Conservation (phyloP, 2,113 vertebrate species). For the Apteryx owenii region DNA sequence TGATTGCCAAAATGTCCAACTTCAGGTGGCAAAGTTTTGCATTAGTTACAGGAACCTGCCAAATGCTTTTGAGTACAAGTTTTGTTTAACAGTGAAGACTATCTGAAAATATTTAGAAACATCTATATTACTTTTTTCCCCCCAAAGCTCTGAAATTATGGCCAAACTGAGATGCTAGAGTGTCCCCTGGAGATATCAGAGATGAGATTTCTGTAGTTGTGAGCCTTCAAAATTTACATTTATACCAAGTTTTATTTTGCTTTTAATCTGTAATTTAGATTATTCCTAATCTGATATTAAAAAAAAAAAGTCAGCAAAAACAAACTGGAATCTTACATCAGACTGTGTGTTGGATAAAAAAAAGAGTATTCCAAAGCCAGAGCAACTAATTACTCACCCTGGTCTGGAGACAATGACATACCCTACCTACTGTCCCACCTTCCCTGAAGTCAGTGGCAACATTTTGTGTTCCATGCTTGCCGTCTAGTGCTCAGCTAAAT, state of each 20-base stretch:
- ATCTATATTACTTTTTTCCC: not conserved
- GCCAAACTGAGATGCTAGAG: not conserved
- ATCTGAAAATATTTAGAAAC: not conserved
- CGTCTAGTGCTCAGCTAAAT: not conserved
- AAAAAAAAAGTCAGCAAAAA: not conserved
- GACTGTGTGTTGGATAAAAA: not conserved
- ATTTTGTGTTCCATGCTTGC: rapidly evolving
- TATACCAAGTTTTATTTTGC: rapidly evolving
- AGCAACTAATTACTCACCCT: not conserved
- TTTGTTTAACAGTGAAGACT: not conserved
- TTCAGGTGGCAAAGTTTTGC: not conserved
- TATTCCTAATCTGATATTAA: not conserved
- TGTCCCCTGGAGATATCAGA: rapidly evolving
- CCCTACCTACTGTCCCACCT: rapidly evolving
- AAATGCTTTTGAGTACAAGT: not conserved
- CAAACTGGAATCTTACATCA: not conserved
- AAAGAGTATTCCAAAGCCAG: not conserved
- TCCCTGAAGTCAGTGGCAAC: rapidly evolving
- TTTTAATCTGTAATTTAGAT: not conserved
- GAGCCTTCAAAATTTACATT: rapidly evolving
- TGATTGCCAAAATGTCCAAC: not conserved
- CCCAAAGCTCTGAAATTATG: not conserved
- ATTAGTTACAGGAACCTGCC: not conserved
- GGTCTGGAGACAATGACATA: not conserved
- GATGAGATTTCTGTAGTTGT: not conserved